These are phyloP conservation scores for Pissodes strobi DNA, from an alignment of 1,140 invertebrate species.

Conservation along the genomic window DNA sequence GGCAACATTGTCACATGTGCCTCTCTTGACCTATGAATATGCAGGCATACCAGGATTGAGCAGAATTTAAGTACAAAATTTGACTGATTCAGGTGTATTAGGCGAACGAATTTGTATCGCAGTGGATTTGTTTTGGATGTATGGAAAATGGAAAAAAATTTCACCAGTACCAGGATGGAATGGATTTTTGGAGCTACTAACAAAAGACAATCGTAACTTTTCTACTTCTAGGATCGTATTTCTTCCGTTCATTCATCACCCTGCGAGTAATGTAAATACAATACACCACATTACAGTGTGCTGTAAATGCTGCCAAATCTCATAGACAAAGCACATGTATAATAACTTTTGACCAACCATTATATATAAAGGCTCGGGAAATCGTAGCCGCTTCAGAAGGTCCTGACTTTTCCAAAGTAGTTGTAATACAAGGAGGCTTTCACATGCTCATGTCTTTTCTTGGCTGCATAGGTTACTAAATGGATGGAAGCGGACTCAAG, in stretches of 20 bases:
- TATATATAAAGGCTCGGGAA: constrained; percentile 57
- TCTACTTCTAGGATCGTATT: constrained; percentile 49
- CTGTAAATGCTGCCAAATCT: constrained; percentile 43
- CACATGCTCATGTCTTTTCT: constrained; percentile 45
- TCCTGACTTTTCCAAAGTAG: constrained; percentile 48
- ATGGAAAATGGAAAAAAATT: constrained; percentile 36
- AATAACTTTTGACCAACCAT: constrained; percentile 54
- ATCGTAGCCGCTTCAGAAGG: constrained; percentile 50
- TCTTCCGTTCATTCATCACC: constrained; percentile 54
- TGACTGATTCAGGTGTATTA: constrained; percentile 18
- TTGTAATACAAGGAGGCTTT: constrained; percentile 53
- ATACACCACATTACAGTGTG: constrained; percentile 53
- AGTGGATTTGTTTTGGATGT: constrained; percentile 38
- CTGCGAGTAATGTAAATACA: constrained; percentile 49
- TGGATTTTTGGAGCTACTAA: constrained; percentile 42
- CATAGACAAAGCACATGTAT: constrained; percentile 41
- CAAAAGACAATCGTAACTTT: constrained; percentile 37
- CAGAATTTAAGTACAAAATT: constrained; percentile 28
- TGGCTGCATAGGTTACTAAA: constrained; percentile 33
- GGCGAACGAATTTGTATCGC: constrained; percentile 18
- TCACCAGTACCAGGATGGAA: constrained; percentile 39
- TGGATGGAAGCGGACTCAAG: constrained; percentile 35
- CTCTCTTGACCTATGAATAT: constrained; percentile 45
- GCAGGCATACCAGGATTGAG: constrained; percentile 31
- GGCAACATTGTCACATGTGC: constrained; percentile 42